Evolutionary conservation across 2,888 invertebrate species (phyloP).

Genomic region (Eueremaeus valkanovi): DNA sequence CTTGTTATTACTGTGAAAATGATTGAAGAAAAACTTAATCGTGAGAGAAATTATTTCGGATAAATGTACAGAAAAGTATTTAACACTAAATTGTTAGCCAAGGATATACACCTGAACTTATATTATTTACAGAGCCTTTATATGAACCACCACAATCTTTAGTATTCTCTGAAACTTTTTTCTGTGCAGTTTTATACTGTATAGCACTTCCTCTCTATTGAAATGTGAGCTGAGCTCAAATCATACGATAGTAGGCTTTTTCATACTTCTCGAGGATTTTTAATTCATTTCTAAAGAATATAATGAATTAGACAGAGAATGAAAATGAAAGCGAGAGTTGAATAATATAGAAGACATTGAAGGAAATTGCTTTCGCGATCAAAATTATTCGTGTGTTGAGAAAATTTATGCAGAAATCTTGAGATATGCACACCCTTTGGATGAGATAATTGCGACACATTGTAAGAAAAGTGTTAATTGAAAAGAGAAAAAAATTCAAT

Average conservation of each 20-base stretch:
- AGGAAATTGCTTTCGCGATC: neutral
- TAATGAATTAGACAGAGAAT: too few relatives aligned
- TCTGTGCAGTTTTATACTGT: neutral
- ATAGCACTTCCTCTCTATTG: neutral
- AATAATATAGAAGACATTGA: neutral
- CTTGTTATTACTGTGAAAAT: constrained; percentile 21
- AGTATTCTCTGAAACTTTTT: neutral
- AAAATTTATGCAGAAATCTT: constrained; percentile 8
- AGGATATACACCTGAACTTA: neutral
- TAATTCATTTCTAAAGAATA: neutral
- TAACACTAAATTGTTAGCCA: neutral
- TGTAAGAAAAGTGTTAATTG: constrained; percentile 15
- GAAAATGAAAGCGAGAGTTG: neutral
- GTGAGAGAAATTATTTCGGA: constrained; percentile 24
- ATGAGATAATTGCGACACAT: constrained; percentile 13
- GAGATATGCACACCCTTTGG: neutral
- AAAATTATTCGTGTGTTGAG: neutral
- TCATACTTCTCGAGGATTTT: neutral
- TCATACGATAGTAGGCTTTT: too few relatives aligned
- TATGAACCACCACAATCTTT: neutral
- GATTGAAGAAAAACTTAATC: constrained; percentile 5
- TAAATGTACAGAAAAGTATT: neutral
- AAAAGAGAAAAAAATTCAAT: neutral
- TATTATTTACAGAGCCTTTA: neutral
- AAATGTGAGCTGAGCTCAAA: neutral